Base-by-base conservation (phyloP, 2,113 vertebrate genomes). In the Theristicus caerulescens region DNA sequence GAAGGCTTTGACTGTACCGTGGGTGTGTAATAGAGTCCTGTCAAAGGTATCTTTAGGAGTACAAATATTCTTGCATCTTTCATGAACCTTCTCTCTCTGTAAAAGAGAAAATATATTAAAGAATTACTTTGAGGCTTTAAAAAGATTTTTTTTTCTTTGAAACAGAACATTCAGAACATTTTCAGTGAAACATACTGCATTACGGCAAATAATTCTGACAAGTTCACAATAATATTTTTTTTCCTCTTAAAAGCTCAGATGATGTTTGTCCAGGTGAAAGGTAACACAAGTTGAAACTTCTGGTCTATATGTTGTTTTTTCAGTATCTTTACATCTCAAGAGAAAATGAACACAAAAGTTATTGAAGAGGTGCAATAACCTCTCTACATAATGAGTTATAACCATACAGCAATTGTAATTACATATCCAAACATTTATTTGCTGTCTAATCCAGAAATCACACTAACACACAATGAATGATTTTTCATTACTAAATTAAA, bases 31-130 rank as follows among this genome's bases (percentile, higher is more conserved):
- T 73, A 98, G 96, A 65, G 98, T 98, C 32, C 98, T 96, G 61
- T 99, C 98, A 58, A 98, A 98, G 44, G 98, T 98, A 86, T 99
- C 99, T 98, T 99, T 99, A 96, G 98, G 97, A 83, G 98, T 98
- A 97, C 98, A 99, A 97, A 99, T 98, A 76, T 92, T 98, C 98
- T 99, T 99, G 98, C 98, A 99, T 85, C 98, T 99, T 85, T 99
- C 99, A 66, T 99, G 99, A 98, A 99, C 98, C 96, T 98, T 99
- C 97, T 99, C 99, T 97, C 98, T 99, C 99, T 99, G 97, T 76
- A 94, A 97, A 97, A 96, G 58, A 98, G 44, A 97, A 88, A 86
- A 88, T 42, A 84, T 4, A 90, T 66, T 54, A 66, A 95, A 93
- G 34, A 94, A 96, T 90, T 89, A 97, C 40, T 61, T 34, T 82